phyloP scores from a whole-genome alignment of 2,888 invertebrate species.

The Octonoba sinensis region DNA sequence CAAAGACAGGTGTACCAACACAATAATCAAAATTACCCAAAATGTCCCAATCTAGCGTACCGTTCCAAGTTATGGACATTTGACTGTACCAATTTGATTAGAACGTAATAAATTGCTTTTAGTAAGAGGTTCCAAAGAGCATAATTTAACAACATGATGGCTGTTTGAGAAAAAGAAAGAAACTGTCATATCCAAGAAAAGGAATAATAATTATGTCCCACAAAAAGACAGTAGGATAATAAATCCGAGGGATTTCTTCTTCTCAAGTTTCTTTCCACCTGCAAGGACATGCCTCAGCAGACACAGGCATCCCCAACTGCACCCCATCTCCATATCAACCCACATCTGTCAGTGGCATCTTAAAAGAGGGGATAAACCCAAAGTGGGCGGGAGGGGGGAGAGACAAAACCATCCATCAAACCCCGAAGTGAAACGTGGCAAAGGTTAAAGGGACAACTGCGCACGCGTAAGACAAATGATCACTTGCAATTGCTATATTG shows the following conservation, averaged over 20 bases:
- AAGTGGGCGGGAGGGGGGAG: neutral
- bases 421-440: constrained; percentile 36
- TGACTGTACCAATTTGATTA: too few relatives aligned
- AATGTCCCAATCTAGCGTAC: too few relatives aligned
- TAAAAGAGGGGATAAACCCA: neutral
- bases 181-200: neutral
- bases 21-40: too few relatives aligned
- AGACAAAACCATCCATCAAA: constrained; percentile 31
- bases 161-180: too few relatives aligned
- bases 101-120: too few relatives aligned
- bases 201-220: neutral
- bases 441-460: constrained; percentile 35
- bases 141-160: too few relatives aligned
- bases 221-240: neutral
- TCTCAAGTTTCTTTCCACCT: constrained; percentile 18
- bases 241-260: too few relatives aligned
- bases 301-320: neutral
- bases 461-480: constrained; percentile 48
- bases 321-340: constrained; percentile 8
- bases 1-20: too few relatives aligned
- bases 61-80: too few relatives aligned
- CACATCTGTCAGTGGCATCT: constrained; percentile 54
- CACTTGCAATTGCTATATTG: constrained; percentile 36
- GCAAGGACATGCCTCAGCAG: constrained; percentile 4
- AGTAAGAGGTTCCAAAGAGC: too few relatives aligned